A percentile compares a stretch with the other conserved stretches of the same genome.
These are phyloP conservation scores for sheep (Ovis aries) DNA, from an alignment of 2,113 vertebrate species.

Conservation along the genomic window ARS-UI_Ramb_v3.0 NC_056055.1:208672501-208673000, in stretches of 20 bases:
- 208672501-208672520: background rate
- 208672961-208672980: background rate
- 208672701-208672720: background rate
- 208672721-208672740: background rate
- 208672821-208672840: background rate
- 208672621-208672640: background rate
- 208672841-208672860: background rate
- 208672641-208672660: background rate
- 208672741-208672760: background rate
- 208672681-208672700: background rate
- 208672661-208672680: background rate
- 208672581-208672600: background rate
- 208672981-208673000: background rate
- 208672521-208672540: background rate
- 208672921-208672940: constrained; percentile 14
- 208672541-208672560: constrained; percentile 1
- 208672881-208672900: background rate
- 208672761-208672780: background rate
- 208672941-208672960: background rate
- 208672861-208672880: background rate
- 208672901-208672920: background rate
- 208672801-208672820: background rate
- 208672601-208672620: background rate
- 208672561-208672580: background rate
- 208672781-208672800: background rate